phyloP scores from a whole-genome alignment of 2,113 vertebrate genomes.

The Odocoileus hemionus region DNA sequence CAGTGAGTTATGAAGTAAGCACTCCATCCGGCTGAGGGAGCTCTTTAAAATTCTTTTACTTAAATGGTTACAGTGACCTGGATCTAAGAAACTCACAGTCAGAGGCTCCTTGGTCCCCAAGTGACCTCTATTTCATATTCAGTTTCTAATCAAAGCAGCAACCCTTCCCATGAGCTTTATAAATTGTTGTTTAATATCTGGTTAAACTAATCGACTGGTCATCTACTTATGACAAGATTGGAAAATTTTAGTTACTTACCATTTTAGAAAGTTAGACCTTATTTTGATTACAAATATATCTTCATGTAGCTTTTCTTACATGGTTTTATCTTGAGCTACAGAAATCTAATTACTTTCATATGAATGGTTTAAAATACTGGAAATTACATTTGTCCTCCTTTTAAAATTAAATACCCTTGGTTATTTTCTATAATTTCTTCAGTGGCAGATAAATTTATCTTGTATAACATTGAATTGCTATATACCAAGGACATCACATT shows the following conservation, averaged over 20 bases:
- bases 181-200: background rate
- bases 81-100: background rate
- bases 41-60: background rate
- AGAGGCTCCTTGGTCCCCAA: background rate
- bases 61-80: background rate
- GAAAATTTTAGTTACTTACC: background rate
- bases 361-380: background rate
- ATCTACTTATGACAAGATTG: background rate
- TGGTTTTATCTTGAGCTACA: background rate
- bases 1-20: background rate
- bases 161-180: background rate
- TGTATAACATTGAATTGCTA: background rate
- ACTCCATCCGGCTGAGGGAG: background rate
- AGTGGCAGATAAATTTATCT: background rate
- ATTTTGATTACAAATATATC: background rate
- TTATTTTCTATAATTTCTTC: background rate
- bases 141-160: background rate
- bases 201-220: background rate
- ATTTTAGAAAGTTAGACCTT: background rate
- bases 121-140: background rate
- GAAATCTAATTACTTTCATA: background rate
- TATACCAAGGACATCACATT: background rate
- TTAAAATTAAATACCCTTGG: background rate
- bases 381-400: background rate
- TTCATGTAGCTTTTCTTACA: background rate